Conservation (phyloP, 2,113 vertebrate genomes). For the Dipodomys ordii region DNA sequence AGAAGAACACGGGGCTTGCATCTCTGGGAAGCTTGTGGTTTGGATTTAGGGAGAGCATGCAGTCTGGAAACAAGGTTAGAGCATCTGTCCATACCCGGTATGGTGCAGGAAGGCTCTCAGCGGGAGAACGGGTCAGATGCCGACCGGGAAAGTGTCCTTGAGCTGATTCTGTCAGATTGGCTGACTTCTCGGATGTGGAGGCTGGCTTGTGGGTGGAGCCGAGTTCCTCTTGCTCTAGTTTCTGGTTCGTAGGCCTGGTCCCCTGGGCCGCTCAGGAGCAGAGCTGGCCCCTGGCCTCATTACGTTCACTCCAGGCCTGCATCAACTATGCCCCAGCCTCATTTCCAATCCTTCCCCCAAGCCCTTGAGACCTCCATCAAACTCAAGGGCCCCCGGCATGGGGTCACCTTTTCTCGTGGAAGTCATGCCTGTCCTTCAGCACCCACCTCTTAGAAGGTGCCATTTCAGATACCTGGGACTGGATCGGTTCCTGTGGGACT, state of each 20-base stretch:
- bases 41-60: not conserved
- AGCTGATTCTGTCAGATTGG: not conserved
- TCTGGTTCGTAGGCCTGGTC: not conserved
- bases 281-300: fast-evolving
- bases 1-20: no score
- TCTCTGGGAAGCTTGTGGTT: not conserved
- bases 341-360: not conserved
- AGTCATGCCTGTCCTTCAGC: not conserved
- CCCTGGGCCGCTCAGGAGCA: not conserved
- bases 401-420: not conserved
- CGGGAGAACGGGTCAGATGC: not conserved
- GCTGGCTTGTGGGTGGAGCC: not conserved
- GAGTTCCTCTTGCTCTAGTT: not conserved
- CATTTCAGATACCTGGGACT: not conserved
- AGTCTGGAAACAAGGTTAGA: no score
- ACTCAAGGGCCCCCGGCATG: not conserved
- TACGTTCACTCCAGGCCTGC: not conserved
- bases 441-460: fast-evolving
- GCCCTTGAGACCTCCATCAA: not conserved
- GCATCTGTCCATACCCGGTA: no score
- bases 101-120: not conserved
- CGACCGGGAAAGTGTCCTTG: not conserved
- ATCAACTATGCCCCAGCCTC: not conserved
- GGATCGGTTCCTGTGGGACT: fast-evolving
- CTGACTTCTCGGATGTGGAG: not conserved